Percentiles rank a stretch among this genome's conserved stretches.
Conservation (phyloP, 2,888 invertebrate genomes). For the Kryphioiulus occultus region DNA sequence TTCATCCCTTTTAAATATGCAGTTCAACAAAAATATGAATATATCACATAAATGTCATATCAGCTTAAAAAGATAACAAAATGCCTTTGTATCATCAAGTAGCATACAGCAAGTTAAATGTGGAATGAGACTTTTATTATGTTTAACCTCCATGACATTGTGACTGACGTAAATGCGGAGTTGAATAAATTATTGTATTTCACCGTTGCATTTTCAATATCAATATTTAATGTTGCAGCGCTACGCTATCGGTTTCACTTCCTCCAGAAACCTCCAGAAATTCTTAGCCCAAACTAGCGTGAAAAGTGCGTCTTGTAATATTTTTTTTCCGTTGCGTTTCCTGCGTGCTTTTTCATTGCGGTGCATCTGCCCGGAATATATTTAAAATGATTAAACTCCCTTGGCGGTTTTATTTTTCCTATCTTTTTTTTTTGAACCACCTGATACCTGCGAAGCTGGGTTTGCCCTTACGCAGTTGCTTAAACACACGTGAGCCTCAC, state of each 20-base stretch:
- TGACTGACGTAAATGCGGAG: not conserved
- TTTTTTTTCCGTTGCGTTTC: not conserved
- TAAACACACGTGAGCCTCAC: not conserved
- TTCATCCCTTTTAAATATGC: no score
- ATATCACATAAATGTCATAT: no score
- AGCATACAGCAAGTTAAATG: not conserved
- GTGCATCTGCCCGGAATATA: not conserved
- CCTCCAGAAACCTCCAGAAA: not conserved
- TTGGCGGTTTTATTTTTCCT: slow-evolving; percentile 9
- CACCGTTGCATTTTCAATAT: not conserved
- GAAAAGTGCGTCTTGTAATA: not conserved
- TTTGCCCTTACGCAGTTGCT: not conserved
- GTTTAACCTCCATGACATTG: not conserved
- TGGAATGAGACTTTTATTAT: not conserved
- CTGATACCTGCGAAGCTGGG: not conserved
- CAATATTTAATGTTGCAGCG: not conserved
- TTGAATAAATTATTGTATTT: slow-evolving; percentile 29
- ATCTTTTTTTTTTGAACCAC: not conserved
- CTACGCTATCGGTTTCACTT: slow-evolving; percentile 6
- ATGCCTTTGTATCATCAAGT: not conserved
- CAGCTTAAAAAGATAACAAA: no score
- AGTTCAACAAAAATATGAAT: no score
- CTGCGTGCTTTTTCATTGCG: not conserved
- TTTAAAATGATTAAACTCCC: not conserved
- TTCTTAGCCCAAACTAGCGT: not conserved